Base-by-base conservation (phyloP, 2,113 vertebrate species). In the Xerus inauris region DNA sequence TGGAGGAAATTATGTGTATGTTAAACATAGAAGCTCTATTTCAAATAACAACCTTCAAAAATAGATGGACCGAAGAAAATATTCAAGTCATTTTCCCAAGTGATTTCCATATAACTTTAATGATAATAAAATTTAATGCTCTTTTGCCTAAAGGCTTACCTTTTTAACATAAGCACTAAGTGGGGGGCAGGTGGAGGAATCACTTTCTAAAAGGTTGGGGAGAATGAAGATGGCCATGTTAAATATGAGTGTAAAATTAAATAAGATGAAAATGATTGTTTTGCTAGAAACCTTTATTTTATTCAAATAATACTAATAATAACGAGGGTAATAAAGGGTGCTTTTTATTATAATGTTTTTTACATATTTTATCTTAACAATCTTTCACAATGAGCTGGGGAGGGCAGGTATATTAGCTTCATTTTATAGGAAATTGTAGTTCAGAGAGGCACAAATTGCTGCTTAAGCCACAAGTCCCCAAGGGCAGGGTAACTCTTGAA, bases 371-470 rank as follows among this genome's bases (percentile, higher is more conserved):
- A 12, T 82, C 59, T 89, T 54, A 40, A 11, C 8, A 17, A 8
- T 51, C 35, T 47, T 92, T 93, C 30, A 64, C 45, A 87, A 10
- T 85, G 82, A 87, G 5, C n/a, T 4, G 2, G 32, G 49, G 35
- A 89, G 45, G 73, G 17, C 59, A 45, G 49, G 4, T 65, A 22
- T 71, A 9, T 64, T 54, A 67, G 19, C 54, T 96, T 76, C 42
- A 73, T 94, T 96, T 95, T 81, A 88, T 49, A 82, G n/a, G 64
- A 94, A 65, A 62, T 64, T 51, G 42, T 83, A 45, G 42, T 54
- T 89, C 49, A 35, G 38, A 91, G 80, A 67, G 59, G 28, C 45
- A 80, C 47, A 91, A 32, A 67, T 89, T 89, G 51, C 51, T 87
- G 42, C 80, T 76, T 24, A 95, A 89, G 42, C 76, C 40, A 28